A percentile compares a stretch with the other conserved stretches of the same genome.
These are phyloP conservation scores for Gryon sp. DNA, from an alignment of 1,140 invertebrate species.

Conservation along the genomic window DNA sequence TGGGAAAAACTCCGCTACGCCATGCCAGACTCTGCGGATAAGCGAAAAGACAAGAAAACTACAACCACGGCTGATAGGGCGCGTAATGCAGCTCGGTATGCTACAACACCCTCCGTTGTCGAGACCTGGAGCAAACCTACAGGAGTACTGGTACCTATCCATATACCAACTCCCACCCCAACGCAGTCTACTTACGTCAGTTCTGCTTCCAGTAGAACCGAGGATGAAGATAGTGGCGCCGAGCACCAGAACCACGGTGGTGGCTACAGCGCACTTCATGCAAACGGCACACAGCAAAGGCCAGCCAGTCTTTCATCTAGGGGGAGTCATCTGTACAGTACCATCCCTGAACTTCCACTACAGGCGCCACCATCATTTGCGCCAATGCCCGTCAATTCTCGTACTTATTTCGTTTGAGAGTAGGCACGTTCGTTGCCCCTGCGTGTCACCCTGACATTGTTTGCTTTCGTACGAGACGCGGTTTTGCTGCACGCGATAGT, in stretches of 20 bases:
- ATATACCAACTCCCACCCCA: slow-evolving; percentile 81
- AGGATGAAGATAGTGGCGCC: slow-evolving; percentile 82
- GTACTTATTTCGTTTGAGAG: slow-evolving; percentile 78
- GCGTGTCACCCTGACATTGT: slow-evolving; percentile 41
- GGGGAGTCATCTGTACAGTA: slow-evolving; percentile 80
- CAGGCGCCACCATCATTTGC: slow-evolving; percentile 67
- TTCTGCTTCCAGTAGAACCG: slow-evolving; percentile 82
- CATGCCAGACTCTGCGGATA: slow-evolving; percentile 85
- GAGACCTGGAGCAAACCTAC: slow-evolving; percentile 80
- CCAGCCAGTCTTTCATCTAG: slow-evolving; percentile 76
- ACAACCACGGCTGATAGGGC: slow-evolving; percentile 63
- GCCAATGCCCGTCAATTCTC: slow-evolving; percentile 72
- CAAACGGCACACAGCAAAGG: slow-evolving; percentile 66
- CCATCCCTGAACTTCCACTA: slow-evolving; percentile 79
- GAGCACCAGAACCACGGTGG: slow-evolving; percentile 78
- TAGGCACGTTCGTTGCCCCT: slow-evolving; percentile 46
- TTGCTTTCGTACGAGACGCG: slow-evolving; percentile 53
- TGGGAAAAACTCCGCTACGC: slow-evolving; percentile 94
- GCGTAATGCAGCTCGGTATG: slow-evolving; percentile 80
- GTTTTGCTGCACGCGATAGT: slow-evolving; percentile 53
- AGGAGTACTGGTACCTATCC: slow-evolving; percentile 73
- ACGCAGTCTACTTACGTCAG: slow-evolving; percentile 84
- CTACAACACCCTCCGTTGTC: slow-evolving; percentile 80
- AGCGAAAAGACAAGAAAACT: slow-evolving; percentile 74
- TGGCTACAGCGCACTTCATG: slow-evolving; percentile 73